phyloP scores from a whole-genome alignment of 2,888 invertebrate genomes.

The Polyommatus iphigenia region DNA sequence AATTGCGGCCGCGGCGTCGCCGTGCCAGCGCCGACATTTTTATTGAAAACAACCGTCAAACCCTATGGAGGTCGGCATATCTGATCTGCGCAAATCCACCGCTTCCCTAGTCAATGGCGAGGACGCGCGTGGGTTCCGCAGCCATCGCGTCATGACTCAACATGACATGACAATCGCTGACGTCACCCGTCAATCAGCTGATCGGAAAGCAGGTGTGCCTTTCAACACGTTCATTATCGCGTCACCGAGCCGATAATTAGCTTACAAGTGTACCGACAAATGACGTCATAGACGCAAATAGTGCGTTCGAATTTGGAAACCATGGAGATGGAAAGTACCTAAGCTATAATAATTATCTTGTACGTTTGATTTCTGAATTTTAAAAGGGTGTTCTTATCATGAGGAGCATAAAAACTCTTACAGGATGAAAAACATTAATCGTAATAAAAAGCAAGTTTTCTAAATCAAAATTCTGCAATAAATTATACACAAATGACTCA shows the following conservation, averaged over 20 bases:
- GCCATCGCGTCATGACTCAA: not conserved
- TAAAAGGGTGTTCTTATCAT: not conserved
- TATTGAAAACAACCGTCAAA: slow-evolving; percentile 75
- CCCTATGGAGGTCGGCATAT: slow-evolving; percentile 64
- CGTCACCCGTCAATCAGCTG: slow-evolving; percentile 16
- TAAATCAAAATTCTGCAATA: not conserved
- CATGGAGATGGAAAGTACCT: not conserved
- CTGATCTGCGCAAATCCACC: slow-evolving; percentile 69
- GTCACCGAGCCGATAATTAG: slow-evolving; percentile 45
- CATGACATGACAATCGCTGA: slow-evolving; percentile 26
- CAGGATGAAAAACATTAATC: not conserved
- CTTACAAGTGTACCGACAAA: not conserved
- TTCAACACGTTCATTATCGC: not conserved
- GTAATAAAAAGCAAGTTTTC: not conserved
- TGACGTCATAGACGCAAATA: not conserved
- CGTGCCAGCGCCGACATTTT: slow-evolving; percentile 74
- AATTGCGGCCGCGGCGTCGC: slow-evolving; percentile 67
- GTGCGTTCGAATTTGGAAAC: not conserved
- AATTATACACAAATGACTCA: not conserved
- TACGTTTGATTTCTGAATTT: not conserved
- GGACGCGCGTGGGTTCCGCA: slow-evolving; percentile 52
- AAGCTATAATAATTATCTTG: too few relatives aligned
- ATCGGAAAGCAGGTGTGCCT: slow-evolving; percentile 6
- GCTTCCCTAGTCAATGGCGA: slow-evolving; percentile 77
- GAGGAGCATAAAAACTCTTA: not conserved